Conservation (phyloP, 2,797 vertebrate genomes). For the Peromyscus aztecus region DNA sequence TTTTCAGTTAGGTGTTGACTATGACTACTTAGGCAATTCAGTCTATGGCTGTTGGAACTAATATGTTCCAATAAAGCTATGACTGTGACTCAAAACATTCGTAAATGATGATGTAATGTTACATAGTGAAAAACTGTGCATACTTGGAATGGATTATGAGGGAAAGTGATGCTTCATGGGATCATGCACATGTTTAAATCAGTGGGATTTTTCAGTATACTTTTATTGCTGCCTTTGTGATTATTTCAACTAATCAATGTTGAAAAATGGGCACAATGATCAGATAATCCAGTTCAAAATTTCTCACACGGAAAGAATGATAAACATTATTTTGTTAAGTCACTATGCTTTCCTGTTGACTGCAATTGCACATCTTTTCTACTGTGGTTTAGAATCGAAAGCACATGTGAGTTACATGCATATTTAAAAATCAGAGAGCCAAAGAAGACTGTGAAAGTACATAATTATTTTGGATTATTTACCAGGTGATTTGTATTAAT, state of each 20-base stretch:
- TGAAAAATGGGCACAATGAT: not conserved
- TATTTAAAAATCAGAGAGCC: not conserved
- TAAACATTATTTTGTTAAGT: not conserved
- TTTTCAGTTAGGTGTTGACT: not conserved
- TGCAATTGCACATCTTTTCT: not conserved
- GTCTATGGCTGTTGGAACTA: not conserved
- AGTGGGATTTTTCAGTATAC: not conserved
- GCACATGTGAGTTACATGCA: not conserved
- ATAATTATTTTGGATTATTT: not conserved
- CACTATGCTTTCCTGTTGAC: not conserved
- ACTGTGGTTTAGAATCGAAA: not conserved
- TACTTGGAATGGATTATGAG: not conserved
- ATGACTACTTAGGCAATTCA: not conserved
- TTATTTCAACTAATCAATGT: not conserved
- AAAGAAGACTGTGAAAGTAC: not conserved
- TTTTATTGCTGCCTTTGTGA: not conserved
- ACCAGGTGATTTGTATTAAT: not conserved
- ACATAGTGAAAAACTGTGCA: not conserved
- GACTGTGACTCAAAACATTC: not conserved
- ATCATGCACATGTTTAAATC: not conserved
- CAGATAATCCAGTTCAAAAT: not conserved
- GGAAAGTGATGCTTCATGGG: not conserved
- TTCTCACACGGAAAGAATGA: not conserved
- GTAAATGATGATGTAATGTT: not conserved
- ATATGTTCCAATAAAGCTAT: not conserved